phyloP scores from a whole-genome alignment of 2,113 vertebrate species.

The Rafetus swinhoei region DNA sequence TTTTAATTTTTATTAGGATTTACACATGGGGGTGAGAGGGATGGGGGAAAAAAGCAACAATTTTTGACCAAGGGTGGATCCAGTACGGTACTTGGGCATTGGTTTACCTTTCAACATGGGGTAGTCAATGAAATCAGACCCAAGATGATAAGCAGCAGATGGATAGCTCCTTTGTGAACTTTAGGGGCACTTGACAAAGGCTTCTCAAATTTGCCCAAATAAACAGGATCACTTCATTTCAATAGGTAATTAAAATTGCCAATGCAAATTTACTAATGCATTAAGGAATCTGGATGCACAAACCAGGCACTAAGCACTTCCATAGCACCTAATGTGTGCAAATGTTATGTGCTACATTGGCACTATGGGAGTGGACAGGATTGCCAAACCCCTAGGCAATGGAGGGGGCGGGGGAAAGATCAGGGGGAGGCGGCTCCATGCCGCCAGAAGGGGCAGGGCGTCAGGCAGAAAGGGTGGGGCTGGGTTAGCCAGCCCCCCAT shows the following conservation, averaged over 20 bases:
- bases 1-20: not conserved
- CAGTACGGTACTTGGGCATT: not conserved
- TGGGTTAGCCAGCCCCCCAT: too few relatives aligned
- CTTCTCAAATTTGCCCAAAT: not conserved
- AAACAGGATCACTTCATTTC: not conserved
- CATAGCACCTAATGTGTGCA: not conserved
- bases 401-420: too few relatives aligned
- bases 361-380: too few relatives aligned
- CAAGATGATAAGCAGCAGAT: not conserved
- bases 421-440: too few relatives aligned
- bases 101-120: not conserved
- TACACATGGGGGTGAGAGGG: not conserved
- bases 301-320: not conserved
- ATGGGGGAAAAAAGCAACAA: not conserved
- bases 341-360: accelerated
- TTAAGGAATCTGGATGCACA: not conserved
- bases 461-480: too few relatives aligned
- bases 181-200: not conserved
- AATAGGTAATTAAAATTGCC: not conserved
- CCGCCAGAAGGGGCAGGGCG: too few relatives aligned
- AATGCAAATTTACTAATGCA: accelerated
- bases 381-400: too few relatives aligned
- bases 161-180: accelerated
- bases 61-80: not conserved
- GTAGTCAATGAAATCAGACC: not conserved